Conservation (phyloP, 2,888 invertebrate species). For the Itoplectis maculator region DNA sequence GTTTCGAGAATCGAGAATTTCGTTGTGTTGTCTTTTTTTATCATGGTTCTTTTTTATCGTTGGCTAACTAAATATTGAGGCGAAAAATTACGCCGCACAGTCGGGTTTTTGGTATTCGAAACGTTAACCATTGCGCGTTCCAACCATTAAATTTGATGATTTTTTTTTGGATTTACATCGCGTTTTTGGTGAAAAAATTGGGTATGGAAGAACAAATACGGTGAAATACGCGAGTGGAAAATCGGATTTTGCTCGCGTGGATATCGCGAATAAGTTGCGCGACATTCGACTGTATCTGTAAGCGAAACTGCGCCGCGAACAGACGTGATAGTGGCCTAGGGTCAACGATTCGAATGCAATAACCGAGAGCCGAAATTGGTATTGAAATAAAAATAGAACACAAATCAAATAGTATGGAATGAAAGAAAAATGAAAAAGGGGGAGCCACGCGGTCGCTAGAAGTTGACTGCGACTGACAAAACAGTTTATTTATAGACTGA, state of each 20-base stretch:
- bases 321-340: background rate
- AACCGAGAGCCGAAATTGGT: slow-evolving; percentile 29
- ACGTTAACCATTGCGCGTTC: background rate
- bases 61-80: background rate
- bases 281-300: slow-evolving; percentile 5
- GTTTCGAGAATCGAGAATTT: background rate
- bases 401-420: slow-evolving; percentile 17
- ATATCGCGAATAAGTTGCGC: background rate
- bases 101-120: background rate
- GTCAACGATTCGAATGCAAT: slow-evolving; percentile 31
- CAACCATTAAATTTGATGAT: too few relatives aligned
- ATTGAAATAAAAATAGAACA: slow-evolving; percentile 36
- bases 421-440: background rate
- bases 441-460: background rate
- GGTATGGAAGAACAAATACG: background rate
- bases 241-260: background rate
- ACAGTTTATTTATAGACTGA: background rate
- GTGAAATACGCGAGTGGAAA: background rate
- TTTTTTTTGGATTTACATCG: too few relatives aligned
- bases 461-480: slow-evolving; percentile 24
- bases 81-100: slow-evolving; percentile 1
- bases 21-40: background rate
- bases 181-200: too few relatives aligned
- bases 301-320: slow-evolving; percentile 17
- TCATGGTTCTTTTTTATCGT: background rate